A percentile compares a stretch with the other conserved stretches of the same genome.
These are phyloP conservation scores for Baryphthengus martii DNA, from an alignment of 2,113 vertebrate species.

Conservation along the genomic window DNA sequence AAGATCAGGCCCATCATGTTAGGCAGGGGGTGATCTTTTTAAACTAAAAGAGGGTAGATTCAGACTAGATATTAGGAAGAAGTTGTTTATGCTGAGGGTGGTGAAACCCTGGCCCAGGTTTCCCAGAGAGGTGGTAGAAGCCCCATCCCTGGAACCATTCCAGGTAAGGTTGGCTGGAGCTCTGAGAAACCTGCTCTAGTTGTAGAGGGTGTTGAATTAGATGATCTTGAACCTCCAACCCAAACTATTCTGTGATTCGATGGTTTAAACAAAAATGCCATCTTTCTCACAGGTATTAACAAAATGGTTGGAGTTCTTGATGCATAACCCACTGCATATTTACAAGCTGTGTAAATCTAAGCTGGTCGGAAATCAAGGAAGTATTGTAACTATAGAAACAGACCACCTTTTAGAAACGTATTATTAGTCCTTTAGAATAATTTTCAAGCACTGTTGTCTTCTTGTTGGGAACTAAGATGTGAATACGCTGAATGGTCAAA, in stretches of 20 bases:
- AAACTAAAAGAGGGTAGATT: too few species aligned
- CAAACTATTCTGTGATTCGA: neutral
- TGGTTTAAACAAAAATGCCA: neutral
- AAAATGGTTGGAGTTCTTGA: neutral
- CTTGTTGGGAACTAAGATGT: neutral
- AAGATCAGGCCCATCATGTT: neutral
- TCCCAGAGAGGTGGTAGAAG: neutral
- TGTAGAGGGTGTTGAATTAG: too few species aligned
- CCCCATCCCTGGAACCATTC: neutral
- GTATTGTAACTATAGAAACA: slow-evolving; percentile 31
- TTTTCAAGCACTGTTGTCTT: neutral
- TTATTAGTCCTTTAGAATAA: neutral
- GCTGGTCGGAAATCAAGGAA: neutral
- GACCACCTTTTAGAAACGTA: neutral
- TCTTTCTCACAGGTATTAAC: neutral
- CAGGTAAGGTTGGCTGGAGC: neutral
- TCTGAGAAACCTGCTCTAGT: neutral
- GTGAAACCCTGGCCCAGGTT: neutral
- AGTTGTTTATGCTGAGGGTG: neutral
- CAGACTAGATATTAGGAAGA: neutral
- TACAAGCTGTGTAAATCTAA: neutral
- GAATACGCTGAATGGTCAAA: neutral
- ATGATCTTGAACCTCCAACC: neutral
- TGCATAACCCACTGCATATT: neutral
- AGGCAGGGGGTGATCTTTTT: too few species aligned